Percentiles rank a stretch among this genome's conserved stretches.
phyloP scores from a whole-genome alignment of 2,888 invertebrate genomes.

The Rhingia rostrata region DNA sequence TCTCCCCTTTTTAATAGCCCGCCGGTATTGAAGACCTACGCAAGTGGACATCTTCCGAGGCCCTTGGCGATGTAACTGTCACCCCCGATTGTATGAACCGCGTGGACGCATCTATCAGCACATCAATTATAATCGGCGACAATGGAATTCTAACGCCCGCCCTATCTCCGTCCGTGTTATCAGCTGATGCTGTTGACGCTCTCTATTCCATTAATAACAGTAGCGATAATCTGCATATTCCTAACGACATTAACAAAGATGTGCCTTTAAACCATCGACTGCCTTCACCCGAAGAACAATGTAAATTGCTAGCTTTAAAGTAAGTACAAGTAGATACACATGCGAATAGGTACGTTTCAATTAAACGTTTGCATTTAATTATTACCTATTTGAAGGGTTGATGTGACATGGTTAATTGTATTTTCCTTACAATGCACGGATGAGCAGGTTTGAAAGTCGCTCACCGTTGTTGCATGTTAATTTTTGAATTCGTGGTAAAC shows the following conservation, averaged over 20 bases:
- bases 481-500: slow-evolving; percentile 44
- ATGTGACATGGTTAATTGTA: slow-evolving; percentile 25
- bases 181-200: slow-evolving; percentile 82
- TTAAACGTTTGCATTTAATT: background rate
- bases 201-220: slow-evolving; percentile 80
- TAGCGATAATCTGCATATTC: slow-evolving; percentile 80
- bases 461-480: slow-evolving; percentile 59
- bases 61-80: slow-evolving; percentile 91
- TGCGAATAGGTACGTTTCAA: background rate
- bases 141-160: slow-evolving; percentile 81
- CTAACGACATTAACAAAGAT: slow-evolving; percentile 83
- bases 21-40: slow-evolving; percentile 90
- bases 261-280: slow-evolving; percentile 91
- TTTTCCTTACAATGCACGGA: slow-evolving; percentile 24
- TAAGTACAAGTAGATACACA: slow-evolving; percentile 82
- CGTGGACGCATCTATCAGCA: slow-evolving; percentile 84
- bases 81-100: slow-evolving; percentile 90
- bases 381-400: background rate
- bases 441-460: slow-evolving; percentile 56
- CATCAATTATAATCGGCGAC: slow-evolving; percentile 81
- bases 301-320: slow-evolving; percentile 92
- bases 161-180: slow-evolving; percentile 82
- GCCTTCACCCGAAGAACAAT: slow-evolving; percentile 94
- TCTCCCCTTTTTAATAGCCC: slow-evolving; percentile 85
- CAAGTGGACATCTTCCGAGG: slow-evolving; percentile 89